Base-by-base conservation (phyloP, 2,113 vertebrate genomes). In the Pleuronectes platessa region DNA sequence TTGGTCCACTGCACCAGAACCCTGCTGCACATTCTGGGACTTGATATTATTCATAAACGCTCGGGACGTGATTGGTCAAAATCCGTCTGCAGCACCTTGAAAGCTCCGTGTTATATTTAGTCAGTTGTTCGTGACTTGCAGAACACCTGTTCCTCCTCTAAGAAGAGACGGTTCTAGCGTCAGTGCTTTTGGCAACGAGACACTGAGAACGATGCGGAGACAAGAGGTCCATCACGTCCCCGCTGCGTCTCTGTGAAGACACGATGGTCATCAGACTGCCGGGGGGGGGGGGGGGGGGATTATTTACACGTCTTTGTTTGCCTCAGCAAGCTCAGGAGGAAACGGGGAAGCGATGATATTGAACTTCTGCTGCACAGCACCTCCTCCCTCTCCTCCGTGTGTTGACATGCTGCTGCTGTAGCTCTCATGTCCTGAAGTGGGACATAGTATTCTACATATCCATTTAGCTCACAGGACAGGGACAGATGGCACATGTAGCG, bases 401-500 rank as follows among this genome's bases (percentile, higher is more conserved):
- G 51, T 54, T 59, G 0, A 58, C 45, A 45, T 0, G 5, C 12
- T 63, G 66, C 74, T 9, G 1, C n/a, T 51, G 31, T 2, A 3
- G 40, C 40, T 11, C 45, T 49, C 1, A 2, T 17, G 24, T 45
- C 13, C 31, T 60, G 61, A 49, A 55, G 61, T 4, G 35, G 45
- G 45, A 27, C 56, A 21, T 42, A 21, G 2, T 31, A 31, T 8
- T 5, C 31, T 31, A 31, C 6, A 31, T 31, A 55, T 71, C 5
- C 58, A 23, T 47, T 54, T 24, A 8, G 17, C 27, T 67, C 71
- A 62, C 53, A 70, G 20, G 56, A 76, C 14, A 59, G 51, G 76
- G 79, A 68, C 55, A 62, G 62, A 72, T 58, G 35, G 54, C 56
- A 76, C 61, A 60, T 70, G 75, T 58, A 73, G 42, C 76, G 54